Conservation (phyloP, 2,797 vertebrate genomes). For the Danio choprae region DNA sequence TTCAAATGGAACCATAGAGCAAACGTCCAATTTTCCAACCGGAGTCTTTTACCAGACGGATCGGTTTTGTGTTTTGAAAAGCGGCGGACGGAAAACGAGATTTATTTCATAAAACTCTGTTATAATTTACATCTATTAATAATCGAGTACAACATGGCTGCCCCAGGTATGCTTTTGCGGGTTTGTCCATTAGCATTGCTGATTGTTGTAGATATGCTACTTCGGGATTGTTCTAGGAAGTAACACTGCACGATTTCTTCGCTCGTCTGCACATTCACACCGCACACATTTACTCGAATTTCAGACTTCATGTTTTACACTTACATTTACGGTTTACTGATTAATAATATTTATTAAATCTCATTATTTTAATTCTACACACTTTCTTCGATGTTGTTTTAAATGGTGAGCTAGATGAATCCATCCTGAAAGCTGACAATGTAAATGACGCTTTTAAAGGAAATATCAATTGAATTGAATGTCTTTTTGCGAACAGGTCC, state of each 20-base stretch:
- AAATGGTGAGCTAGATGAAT: not conserved
- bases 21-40: slow-evolving; percentile 30
- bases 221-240: slow-evolving; percentile 6
- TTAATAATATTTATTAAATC: not conserved
- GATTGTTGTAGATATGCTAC: not conserved
- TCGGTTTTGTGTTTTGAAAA: slow-evolving; percentile 17
- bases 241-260: not conserved
- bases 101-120: not conserved
- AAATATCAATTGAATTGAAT: not conserved
- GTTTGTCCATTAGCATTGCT: not conserved
- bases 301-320: not conserved
- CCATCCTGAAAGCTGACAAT: no score
- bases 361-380: not conserved
- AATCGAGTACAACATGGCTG: slow-evolving; percentile 1
- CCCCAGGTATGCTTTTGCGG: slow-evolving; percentile 10
- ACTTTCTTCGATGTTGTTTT: not conserved
- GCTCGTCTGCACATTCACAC: not conserved
- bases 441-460: no score
- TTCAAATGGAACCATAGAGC: not conserved
- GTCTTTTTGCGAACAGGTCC: slow-evolving; percentile 78
- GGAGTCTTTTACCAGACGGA: slow-evolving; percentile 46
- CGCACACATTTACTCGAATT: not conserved
- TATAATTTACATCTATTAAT: not conserved
- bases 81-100: not conserved
- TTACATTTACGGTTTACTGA: not conserved